A percentile compares a stretch with the other conserved stretches of the same genome.
Evolutionary conservation across 2,797 vertebrate genomes (phyloP).

Genomic region (Sphaeramia orbicularis): DNA sequence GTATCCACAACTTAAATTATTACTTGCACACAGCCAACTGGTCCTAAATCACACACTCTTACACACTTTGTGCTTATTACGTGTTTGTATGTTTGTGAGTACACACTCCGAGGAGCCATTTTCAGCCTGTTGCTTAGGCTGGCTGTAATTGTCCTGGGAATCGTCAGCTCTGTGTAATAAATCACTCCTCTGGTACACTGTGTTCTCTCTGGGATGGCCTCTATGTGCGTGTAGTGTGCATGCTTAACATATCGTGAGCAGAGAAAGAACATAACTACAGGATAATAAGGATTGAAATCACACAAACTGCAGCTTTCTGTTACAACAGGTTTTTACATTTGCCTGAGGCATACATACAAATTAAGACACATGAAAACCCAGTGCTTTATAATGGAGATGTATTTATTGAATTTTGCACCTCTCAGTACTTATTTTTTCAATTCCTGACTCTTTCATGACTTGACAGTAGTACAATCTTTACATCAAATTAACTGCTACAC

Average conservation of each 20-base stretch:
- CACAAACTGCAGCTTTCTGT: constrained; percentile 38
- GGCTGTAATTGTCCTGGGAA: constrained; percentile 84
- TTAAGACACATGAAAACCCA: no score
- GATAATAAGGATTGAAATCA: constrained; percentile 59
- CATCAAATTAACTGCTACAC: background rate
- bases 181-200: constrained; percentile 82
- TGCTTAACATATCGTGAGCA: constrained; percentile 65
- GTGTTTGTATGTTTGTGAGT: constrained; percentile 53
- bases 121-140: constrained; percentile 78
- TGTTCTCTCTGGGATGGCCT: constrained; percentile 77
- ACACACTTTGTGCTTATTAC: constrained; percentile 29
- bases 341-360: constrained; percentile 20
- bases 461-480: background rate
- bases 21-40: constrained; percentile 17
- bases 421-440: constrained; percentile 1
- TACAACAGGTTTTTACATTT: constrained; percentile 47
- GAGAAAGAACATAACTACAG: constrained; percentile 50
- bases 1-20: constrained; percentile 33
- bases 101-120: constrained; percentile 61
- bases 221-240: constrained; percentile 61
- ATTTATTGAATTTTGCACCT: background rate
- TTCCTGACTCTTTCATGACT: constrained; percentile 18
- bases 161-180: constrained; percentile 81
- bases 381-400: constrained; percentile 26
- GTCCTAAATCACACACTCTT: constrained; percentile 37